Conservation (phyloP, 1,140 invertebrate species). For the Aphis craccivora region DNA sequence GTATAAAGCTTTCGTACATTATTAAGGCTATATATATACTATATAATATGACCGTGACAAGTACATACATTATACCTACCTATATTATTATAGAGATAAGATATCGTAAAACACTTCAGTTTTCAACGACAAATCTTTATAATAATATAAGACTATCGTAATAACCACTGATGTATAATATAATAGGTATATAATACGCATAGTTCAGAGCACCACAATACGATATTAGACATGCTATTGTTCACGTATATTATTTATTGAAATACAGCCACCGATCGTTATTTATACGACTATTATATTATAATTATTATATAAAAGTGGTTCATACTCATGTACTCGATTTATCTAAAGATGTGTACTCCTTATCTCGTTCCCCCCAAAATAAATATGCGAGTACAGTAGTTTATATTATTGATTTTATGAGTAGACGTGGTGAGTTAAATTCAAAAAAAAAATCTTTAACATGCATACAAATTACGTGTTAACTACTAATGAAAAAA, state of each 20-base stretch:
- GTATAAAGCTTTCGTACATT: neutral
- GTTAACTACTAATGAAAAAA: neutral
- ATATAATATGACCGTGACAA: neutral
- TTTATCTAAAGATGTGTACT: neutral
- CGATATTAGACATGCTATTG: neutral
- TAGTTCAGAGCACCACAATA: neutral
- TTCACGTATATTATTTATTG: neutral
- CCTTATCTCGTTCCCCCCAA: neutral
- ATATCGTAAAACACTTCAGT: neutral
- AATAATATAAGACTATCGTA: neutral
- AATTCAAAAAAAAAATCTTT: neutral
- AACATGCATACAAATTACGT: neutral
- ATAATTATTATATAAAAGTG: too few species aligned
- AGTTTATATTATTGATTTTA: neutral
- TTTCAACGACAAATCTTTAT: neutral
- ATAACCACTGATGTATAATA: neutral
- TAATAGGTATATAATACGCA: neutral
- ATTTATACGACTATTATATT: neutral
- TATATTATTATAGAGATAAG: neutral
- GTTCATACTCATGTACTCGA: too few species aligned
- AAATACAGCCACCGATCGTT: neutral
- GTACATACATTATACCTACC: neutral
- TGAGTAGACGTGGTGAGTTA: neutral
- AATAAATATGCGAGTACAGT: neutral
- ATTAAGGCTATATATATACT: neutral